Base-by-base conservation (phyloP, 2,113 vertebrate genomes). In the Cyprinodon tularosa region DNA sequence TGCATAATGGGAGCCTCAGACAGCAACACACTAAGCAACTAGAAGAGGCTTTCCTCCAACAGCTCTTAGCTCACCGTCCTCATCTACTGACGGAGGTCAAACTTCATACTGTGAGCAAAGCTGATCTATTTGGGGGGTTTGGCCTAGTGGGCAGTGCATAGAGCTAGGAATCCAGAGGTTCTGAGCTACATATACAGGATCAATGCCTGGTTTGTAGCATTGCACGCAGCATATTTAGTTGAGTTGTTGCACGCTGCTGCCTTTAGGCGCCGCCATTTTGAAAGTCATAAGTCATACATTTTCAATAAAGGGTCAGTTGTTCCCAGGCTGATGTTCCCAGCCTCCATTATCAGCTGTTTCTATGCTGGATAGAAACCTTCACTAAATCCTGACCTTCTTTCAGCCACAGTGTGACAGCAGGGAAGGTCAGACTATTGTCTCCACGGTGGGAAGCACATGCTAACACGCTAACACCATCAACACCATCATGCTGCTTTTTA, bases 391-490 rank as follows among this genome's bases (percentile, higher is more conserved):
- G 80, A 85, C 80, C 76, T 42, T 50, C 22, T 79, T 81, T 47
- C 70, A 68, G 62, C 68, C 72, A 59, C 70, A 74, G 36, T 72
- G 74, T 62, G 74, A 72, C 76, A 74, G 45, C 76, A 70, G 39
- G 76, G 71, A 72, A 74, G 74, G 77, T 78, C 62, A 76, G 68
- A 67, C 72, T 64, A 60, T 81, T 83, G 72, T 78, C 66, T 61
- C 65, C 62, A 63, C 53, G 68, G 89, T 84, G 90, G 78, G 82
- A 82, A 88, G 89, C 87, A 89, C 90, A 8, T 74, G 47, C 85
- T 90, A 90, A 84, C 91, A 93, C 89, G 81, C 87, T 76, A 76
- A 90, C 84, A 91, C 90, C 90, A 88, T 81, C 84, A 87, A 82
- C 78, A 59, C 29, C 29, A 29, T 29, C 29, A 29, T 29, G 29